Conservation (phyloP, 1,140 invertebrate species). For the Drosophila murphyi region DNA sequence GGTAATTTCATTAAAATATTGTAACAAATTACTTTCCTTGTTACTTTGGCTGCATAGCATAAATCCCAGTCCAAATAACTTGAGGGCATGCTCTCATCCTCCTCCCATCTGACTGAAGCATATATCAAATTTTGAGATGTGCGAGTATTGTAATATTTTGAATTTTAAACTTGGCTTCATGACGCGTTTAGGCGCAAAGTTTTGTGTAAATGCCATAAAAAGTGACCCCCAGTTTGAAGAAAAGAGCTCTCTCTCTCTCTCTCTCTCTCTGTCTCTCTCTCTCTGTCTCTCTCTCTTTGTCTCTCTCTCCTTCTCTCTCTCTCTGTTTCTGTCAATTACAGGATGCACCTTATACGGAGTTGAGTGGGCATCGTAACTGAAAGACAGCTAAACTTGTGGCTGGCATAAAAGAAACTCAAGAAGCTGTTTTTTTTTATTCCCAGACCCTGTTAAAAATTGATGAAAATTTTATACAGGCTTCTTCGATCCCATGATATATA, state of each 20-base stretch:
- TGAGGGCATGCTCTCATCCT: no score
- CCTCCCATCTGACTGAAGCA: neutral
- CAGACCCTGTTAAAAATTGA: no score
- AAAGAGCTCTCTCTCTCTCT: neutral
- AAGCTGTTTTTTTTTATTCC: slow-evolving; percentile 44
- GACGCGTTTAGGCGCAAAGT: slow-evolving; percentile 66
- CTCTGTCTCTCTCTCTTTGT: neutral
- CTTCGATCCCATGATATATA: no score
- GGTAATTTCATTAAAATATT: neutral
- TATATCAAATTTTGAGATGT: neutral
- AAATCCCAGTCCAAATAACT: neutral
- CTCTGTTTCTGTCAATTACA: slow-evolving; percentile 33
- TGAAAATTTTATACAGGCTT: no score
- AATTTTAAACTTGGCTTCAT: slow-evolving; percentile 59
- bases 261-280: neutral
- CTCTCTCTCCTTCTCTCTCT: neutral
- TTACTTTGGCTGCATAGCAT: neutral
- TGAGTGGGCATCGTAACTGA: neutral
- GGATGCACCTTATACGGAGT: slow-evolving; percentile 33
- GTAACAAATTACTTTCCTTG: neutral
- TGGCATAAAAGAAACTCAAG: slow-evolving; percentile 61
- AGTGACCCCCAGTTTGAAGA: slow-evolving; percentile 46
- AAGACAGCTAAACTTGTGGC: slow-evolving; percentile 2
- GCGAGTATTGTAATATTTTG: slow-evolving; percentile 15
- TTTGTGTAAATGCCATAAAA: slow-evolving; percentile 57